These are phyloP conservation scores for Tipula lateralis DNA, from an alignment of 2,888 invertebrate species.

Conservation along the genomic window DNA sequence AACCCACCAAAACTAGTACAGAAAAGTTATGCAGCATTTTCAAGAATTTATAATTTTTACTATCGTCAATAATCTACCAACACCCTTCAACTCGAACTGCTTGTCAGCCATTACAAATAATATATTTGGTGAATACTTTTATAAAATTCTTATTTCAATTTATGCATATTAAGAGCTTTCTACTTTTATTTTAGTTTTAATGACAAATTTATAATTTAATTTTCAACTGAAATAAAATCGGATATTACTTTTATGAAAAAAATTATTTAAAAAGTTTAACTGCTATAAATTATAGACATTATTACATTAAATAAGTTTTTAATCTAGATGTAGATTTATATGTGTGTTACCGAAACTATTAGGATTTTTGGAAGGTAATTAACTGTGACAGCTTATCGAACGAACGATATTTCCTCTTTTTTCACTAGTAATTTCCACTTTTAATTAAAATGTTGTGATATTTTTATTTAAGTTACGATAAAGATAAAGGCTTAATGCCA, in stretches of 20 bases:
- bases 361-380: too few species aligned
- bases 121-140: not conserved
- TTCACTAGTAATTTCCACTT: too few species aligned
- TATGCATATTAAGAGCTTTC: not conserved
- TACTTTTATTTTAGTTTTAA: not conserved
- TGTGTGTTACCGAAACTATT: too few species aligned
- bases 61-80: not conserved
- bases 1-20: not conserved
- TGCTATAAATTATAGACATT: not conserved
- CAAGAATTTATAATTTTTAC: not conserved
- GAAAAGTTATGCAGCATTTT: not conserved
- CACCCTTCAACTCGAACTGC: not conserved
- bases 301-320: not conserved
- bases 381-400: too few species aligned
- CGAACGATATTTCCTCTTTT: too few species aligned
- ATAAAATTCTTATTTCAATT: not conserved
- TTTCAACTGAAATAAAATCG: not conserved
- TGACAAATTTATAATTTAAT: not conserved
- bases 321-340: not conserved
- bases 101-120: not conserved
- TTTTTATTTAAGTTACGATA: too few species aligned
- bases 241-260: not conserved
- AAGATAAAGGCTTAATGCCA: too few species aligned
- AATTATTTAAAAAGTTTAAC: not conserved
- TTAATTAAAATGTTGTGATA: too few species aligned